These are phyloP conservation scores for Potamarius usumacintae DNA, from an alignment of 2,113 vertebrate species.

Conservation along the genomic window DNA sequence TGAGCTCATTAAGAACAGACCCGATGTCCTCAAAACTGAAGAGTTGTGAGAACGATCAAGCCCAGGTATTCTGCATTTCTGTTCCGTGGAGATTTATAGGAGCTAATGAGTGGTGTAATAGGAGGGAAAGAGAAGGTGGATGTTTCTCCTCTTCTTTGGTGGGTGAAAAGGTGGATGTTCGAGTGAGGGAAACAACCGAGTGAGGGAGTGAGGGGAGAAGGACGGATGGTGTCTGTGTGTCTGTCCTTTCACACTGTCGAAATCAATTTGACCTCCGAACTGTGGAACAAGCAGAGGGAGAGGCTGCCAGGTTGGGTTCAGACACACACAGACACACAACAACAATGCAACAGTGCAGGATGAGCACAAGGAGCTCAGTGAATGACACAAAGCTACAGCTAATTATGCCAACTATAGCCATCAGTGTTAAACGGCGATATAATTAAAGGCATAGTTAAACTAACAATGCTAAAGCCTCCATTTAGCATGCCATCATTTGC, in stretches of 20 bases:
- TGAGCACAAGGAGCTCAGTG: conserved; percentile 33
- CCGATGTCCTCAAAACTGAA: conserved; percentile 42
- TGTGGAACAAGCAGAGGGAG: conserved; percentile 84
- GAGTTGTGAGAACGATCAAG: conserved; percentile 24
- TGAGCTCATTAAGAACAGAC: conserved; percentile 45
- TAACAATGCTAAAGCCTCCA: conserved; percentile 17
- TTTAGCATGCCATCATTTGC: conserved; percentile 25
- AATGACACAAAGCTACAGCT: not conserved
- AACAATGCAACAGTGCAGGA: conserved; percentile 43
- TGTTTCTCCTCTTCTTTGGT: conserved; percentile 49
- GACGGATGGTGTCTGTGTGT: conserved; percentile 59
- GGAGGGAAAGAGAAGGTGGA: conserved; percentile 24
- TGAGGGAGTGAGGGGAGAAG: conserved; percentile 34
- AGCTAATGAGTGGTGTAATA: conserved; percentile 19
- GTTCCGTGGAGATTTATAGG: conserved; percentile 24
- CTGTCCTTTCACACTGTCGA: conserved; percentile 92
- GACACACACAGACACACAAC: conserved; percentile 48
- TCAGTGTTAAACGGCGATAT: not conserved
- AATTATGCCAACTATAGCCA: not conserved
- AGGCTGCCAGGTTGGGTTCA: conserved; percentile 72
- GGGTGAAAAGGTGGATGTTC: conserved; percentile 46
- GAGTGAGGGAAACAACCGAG: conserved; percentile 40
- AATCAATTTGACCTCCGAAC: conserved; percentile 94
- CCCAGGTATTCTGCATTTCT: conserved; percentile 40
- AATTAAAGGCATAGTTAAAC: conserved; percentile 18